A percentile compares a stretch with the other conserved stretches of the same genome.
phyloP scores from a whole-genome alignment of 2,888 invertebrate species.

The Blera fallax region DNA sequence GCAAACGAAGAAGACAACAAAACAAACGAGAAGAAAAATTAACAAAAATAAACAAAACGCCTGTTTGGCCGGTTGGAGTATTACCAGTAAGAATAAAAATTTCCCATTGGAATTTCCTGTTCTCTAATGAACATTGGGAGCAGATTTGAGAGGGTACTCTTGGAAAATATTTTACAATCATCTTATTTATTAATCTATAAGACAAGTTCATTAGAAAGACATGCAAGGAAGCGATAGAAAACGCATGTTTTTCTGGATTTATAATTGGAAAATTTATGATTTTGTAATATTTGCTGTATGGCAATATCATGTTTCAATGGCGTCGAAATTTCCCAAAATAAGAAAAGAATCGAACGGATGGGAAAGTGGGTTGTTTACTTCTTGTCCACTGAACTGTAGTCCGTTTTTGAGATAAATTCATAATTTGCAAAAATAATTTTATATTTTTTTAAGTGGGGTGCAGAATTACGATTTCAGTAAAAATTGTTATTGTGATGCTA shows the following conservation, averaged over 20 bases:
- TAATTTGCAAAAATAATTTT: neutral
- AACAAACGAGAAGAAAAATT: slow-evolving; percentile 45
- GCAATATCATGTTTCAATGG: slow-evolving; percentile 1
- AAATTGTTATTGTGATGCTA: too few species aligned
- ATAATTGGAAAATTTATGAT: neutral
- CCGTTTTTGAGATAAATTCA: neutral
- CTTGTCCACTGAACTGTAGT: slow-evolving; percentile 26
- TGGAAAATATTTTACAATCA: too few species aligned
- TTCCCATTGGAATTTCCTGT: slow-evolving; percentile 26
- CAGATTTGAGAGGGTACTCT: neutral
- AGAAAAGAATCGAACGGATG: neutral
- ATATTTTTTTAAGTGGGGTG: too few species aligned
- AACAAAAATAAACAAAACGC: slow-evolving; percentile 67
- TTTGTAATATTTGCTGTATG: neutral
- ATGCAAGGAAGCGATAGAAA: neutral
- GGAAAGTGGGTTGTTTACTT: slow-evolving; percentile 36
- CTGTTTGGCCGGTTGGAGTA: neutral
- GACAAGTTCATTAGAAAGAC: neutral
- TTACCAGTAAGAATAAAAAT: slow-evolving; percentile 35
- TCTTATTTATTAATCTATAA: too few species aligned
- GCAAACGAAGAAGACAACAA: slow-evolving; percentile 51
- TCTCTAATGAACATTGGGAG: too few species aligned
- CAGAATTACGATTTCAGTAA: too few species aligned
- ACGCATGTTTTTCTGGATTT: neutral
- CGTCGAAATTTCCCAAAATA: slow-evolving; percentile 32